These are phyloP conservation scores for Cristatella mucedo DNA, from an alignment of 2,888 invertebrate species.

Conservation along the genomic window DNA sequence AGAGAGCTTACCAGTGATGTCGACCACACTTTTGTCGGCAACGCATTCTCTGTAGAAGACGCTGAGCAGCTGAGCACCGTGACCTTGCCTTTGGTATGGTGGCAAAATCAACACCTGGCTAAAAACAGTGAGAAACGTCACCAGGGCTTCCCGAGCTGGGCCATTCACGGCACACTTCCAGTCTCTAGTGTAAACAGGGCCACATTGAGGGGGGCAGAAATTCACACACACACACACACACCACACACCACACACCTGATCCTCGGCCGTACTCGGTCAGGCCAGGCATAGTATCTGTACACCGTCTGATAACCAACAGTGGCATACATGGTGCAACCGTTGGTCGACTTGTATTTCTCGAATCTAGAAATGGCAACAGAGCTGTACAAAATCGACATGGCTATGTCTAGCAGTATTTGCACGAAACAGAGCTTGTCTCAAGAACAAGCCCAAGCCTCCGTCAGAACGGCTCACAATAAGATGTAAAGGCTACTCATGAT, in stretches of 20 bases:
- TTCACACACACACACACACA: conserved; percentile 14
- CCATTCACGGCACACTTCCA: too few species aligned
- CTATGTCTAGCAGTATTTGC: too few species aligned
- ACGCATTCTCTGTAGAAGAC: conserved; percentile 47
- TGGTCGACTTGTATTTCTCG: conserved; percentile 36
- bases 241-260: conserved; percentile 43
- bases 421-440: too few species aligned
- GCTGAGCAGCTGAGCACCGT: conserved; percentile 61
- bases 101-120: conserved; percentile 82
- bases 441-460: too few species aligned
- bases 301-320: conserved; percentile 75
- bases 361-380: conserved; percentile 21
- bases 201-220: too few species aligned
- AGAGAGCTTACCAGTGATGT: conserved; percentile 60
- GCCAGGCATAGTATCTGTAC: conserved; percentile 87
- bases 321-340: conserved; percentile 47
- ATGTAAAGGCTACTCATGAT: too few species aligned
- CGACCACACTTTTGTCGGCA: conserved; percentile 45
- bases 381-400: too few species aligned
- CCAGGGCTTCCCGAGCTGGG: not conserved
- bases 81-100: conserved; percentile 68
- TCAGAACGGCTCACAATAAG: too few species aligned
- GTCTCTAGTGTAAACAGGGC: too few species aligned
- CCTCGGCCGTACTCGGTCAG: conserved; percentile 65
- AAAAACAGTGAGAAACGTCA: conserved; percentile 13